Base-by-base conservation (phyloP, 2,113 vertebrate genomes). In the Gopherus evgoodei region DNA sequence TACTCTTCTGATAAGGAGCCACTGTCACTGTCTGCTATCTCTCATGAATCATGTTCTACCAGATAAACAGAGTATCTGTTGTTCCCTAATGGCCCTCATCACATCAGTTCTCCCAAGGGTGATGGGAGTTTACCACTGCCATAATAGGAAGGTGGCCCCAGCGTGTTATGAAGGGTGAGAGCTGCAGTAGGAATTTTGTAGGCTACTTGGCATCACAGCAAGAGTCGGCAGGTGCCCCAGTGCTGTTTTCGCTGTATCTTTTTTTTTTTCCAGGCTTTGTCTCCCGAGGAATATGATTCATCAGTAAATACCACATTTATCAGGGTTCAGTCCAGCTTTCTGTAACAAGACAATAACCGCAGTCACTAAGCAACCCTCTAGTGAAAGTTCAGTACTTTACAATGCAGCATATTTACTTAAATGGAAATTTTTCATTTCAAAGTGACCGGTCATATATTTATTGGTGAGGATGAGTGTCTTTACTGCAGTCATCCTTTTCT, bases 341-440 rank as follows among this genome's bases (percentile, higher is more conserved):
- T 54, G 2, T 59, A 59, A 52, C 87, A 11, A 94, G 59, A 38
- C 93, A 76, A 14, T 69, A 79, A 81, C 84, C 87, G 90, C 94
- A 86, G 81, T 7, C 89, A 56, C 87, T 90, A 86, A 93, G 62
- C 89, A 81, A 84, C 59, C 88, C 81, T 92, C n/a, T 13, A 86
- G 82, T 93, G 83, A 42, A 93, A 90, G 80, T 91, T 96, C n/a
- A 47, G 44, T 57, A 27, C 80, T 90, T 90, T 52, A 38, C n/a
- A 54, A 47, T 81, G 90, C 69, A 24, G 31, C 65, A 0, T 89
- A 59, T 93, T 96, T 91, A 91, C 86, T 84, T 83, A 96, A 93
- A 95, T 89, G 84, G 92, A 89, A 93, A 82, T 90, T 86, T 93
- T 86, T 93, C 52, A 69, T 80, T 94, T 95, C 80, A 82, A 57